phyloP scores from a whole-genome alignment of 2,113 vertebrate genomes.

The Orthonyx spaldingii region DNA sequence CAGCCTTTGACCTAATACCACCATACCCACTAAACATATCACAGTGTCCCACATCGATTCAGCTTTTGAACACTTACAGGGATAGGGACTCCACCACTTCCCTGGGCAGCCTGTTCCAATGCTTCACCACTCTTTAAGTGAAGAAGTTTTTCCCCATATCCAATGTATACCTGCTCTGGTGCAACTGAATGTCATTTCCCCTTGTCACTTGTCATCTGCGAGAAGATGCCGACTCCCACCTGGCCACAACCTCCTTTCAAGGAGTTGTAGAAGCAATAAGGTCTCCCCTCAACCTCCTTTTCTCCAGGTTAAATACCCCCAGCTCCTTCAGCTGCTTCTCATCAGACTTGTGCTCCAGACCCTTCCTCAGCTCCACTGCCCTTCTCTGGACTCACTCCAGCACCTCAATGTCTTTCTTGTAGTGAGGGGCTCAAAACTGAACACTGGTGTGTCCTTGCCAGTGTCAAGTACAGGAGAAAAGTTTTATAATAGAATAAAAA shows the following conservation, averaged over 20 bases:
- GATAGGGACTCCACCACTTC: neutral
- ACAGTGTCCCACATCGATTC: neutral
- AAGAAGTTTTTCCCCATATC: neutral
- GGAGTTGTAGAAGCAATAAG: neutral
- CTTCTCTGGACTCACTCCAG: neutral
- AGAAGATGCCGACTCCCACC: neutral
- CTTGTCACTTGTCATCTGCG: neutral
- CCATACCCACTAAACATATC: neutral
- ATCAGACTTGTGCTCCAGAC: neutral
- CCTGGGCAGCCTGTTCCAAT: neutral
- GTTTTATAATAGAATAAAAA: neutral
- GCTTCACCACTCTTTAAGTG: neutral
- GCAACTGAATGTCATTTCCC: neutral
- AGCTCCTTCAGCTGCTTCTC: neutral
- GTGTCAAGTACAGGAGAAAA: neutral
- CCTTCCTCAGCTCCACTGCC: fast-evolving
- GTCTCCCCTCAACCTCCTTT: neutral
- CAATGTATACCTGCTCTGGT: too few relatives aligned
- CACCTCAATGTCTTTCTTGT: neutral
- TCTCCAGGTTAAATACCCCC: neutral
- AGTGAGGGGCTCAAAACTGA: neutral
- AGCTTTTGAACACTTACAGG: neutral
- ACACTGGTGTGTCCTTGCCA: too few relatives aligned
- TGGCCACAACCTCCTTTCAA: neutral
- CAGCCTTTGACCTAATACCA: neutral